Conservation (phyloP, 2,888 invertebrate species). For the Heliconius sara region DNA sequence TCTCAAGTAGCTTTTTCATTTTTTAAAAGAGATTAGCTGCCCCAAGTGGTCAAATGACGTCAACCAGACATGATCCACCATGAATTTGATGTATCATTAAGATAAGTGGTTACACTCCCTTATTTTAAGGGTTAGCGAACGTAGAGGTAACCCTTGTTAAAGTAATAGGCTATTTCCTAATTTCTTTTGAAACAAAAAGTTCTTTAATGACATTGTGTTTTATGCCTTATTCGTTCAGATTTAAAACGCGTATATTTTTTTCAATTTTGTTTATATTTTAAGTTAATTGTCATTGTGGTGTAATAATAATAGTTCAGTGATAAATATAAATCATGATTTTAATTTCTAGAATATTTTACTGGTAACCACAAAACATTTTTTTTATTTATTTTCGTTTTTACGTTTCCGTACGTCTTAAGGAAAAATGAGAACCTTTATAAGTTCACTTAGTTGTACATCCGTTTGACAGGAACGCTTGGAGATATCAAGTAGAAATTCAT, state of each 20-base stretch:
- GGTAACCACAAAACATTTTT: not conserved
- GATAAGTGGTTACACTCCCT: slow-evolving; percentile 43
- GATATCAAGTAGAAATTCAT: no score
- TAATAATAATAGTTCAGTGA: not conserved
- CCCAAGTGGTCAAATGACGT: slow-evolving; percentile 32
- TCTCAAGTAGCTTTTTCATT: not conserved
- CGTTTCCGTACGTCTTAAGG: no score
- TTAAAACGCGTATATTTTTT: not conserved
- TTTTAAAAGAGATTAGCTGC: not conserved
- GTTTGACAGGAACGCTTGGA: no score
- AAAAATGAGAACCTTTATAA: no score
- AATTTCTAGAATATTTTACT: not conserved
- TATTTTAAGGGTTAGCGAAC: slow-evolving; percentile 43
- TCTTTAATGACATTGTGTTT: slow-evolving; percentile 22
- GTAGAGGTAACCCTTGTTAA: slow-evolving; percentile 32
- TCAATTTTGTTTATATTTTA: not conserved
- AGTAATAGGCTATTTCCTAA: slow-evolving; percentile 36
- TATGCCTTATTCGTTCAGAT: slow-evolving; percentile 12
- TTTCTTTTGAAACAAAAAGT: slow-evolving; percentile 19
- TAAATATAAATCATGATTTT: not conserved
- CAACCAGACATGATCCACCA: slow-evolving; percentile 24
- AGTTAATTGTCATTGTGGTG: not conserved
- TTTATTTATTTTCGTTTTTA: not conserved
- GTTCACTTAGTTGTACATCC: no score
- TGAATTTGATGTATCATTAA: slow-evolving; percentile 43